phyloP scores from a whole-genome alignment of 2,113 vertebrate species.

The Pelecanoides urinatrix region DNA sequence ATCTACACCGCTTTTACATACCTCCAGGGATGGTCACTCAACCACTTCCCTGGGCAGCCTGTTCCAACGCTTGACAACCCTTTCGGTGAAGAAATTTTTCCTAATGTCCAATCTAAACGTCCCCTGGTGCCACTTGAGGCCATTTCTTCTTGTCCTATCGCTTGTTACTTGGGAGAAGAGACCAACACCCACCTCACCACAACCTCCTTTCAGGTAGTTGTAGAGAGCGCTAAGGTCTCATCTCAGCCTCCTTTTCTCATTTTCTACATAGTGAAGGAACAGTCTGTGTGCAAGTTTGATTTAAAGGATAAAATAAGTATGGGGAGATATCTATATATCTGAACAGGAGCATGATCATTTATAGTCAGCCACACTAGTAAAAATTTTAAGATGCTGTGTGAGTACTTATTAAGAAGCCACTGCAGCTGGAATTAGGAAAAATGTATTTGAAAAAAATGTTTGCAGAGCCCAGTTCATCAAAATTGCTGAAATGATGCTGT shows the following conservation, averaged over 20 bases:
- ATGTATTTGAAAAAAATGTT: background rate
- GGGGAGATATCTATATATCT: background rate
- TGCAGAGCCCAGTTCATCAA: background rate
- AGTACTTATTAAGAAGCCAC: background rate
- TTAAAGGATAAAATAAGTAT: background rate
- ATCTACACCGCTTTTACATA: too few relatives aligned
- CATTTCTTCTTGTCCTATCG: too few relatives aligned
- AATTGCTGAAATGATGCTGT: slow-evolving; percentile 5
- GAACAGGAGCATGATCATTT: background rate
- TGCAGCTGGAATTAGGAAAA: background rate
- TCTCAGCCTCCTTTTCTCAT: background rate
- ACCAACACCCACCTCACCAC: too few relatives aligned
- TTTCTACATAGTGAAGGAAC: background rate
- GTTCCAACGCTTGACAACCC: too few relatives aligned
- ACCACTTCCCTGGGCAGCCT: too few relatives aligned
- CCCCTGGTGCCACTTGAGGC: too few relatives aligned
- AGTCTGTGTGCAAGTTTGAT: background rate
- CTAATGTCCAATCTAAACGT: too few relatives aligned
- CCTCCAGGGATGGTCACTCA: too few relatives aligned
- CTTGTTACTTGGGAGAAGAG: too few relatives aligned
- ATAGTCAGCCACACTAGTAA: background rate
- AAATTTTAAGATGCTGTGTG: background rate
- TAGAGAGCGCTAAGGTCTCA: too few relatives aligned
- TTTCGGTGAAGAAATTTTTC: too few relatives aligned
- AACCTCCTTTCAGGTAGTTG: too few relatives aligned